phyloP scores from a whole-genome alignment of 2,888 invertebrate species.

The Glyphotaelius pellucidus region DNA sequence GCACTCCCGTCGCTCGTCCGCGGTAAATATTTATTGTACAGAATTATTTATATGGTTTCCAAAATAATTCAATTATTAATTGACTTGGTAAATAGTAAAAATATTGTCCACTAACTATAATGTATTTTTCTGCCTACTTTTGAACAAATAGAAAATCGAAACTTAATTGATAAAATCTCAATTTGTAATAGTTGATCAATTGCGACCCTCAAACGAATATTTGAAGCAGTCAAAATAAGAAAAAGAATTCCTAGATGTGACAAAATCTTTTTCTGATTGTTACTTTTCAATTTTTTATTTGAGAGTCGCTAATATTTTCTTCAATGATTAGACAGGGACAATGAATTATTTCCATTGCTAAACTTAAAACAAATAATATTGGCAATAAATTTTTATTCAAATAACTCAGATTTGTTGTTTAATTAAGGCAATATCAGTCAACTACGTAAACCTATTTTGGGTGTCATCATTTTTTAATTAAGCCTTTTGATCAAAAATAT shows the following conservation, averaged over 20 bases:
- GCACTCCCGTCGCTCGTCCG: background rate
- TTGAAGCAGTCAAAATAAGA: no score
- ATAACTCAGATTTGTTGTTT: background rate
- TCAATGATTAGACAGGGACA: background rate
- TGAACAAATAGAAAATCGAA: background rate
- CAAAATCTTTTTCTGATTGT: no score
- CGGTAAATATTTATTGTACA: background rate
- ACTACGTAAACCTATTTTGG: background rate
- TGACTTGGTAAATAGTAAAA: background rate
- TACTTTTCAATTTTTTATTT: no score
- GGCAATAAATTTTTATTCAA: background rate
- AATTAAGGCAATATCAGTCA: background rate
- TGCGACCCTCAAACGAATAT: no score
- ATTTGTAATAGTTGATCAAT: no score
- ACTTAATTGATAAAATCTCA: no score
- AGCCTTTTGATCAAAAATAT: background rate
- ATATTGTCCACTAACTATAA: background rate
- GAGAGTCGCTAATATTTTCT: no score
- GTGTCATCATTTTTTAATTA: background rate
- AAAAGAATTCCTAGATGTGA: no score
- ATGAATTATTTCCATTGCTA: background rate
- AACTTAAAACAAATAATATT: background rate
- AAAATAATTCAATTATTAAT: background rate
- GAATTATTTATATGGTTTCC: background rate
- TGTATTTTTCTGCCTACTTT: background rate